Conservation (phyloP, 2,888 invertebrate genomes). For the Malthinus seriepunctatus region DNA sequence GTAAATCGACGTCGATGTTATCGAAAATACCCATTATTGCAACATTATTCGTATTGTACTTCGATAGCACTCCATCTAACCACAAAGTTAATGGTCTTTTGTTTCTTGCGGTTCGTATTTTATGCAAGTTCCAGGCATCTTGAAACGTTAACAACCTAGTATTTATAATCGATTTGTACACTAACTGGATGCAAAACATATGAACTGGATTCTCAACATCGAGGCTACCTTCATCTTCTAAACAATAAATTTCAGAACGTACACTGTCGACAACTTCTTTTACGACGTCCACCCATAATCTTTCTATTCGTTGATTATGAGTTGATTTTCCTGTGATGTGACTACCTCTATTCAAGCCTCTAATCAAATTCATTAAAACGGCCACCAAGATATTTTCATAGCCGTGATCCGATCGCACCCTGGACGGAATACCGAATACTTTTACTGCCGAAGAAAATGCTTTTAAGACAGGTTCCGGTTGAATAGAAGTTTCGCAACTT, state of each 20-base stretch:
- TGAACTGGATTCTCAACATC: constrained; percentile 3
- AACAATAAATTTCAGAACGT: constrained; percentile 6
- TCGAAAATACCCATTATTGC: constrained; percentile 6
- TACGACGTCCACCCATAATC: no score
- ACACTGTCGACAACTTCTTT: constrained; percentile 5
- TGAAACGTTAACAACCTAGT: constrained; percentile 1
- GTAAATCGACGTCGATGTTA: not conserved
- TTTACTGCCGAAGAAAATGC: no score
- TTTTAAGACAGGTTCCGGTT: no score
- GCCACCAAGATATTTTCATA: no score
- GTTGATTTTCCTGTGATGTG: no score
- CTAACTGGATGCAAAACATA: constrained; percentile 8
- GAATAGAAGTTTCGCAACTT: no score
- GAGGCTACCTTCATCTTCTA: constrained; percentile 10
- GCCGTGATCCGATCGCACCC: no score
- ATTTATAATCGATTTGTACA: constrained; percentile 10
- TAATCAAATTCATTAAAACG: no score
- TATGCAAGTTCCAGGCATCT: constrained; percentile 12
- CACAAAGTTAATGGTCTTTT: constrained; percentile 6
- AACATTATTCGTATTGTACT: not conserved
- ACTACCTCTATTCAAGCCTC: no score
- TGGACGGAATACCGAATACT: no score
- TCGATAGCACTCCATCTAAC: not conserved
- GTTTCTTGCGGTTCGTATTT: constrained; percentile 7
- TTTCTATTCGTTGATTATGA: no score